Base-by-base conservation (phyloP, 2,797 vertebrate species). In the Steatocranus sp. region DNA sequence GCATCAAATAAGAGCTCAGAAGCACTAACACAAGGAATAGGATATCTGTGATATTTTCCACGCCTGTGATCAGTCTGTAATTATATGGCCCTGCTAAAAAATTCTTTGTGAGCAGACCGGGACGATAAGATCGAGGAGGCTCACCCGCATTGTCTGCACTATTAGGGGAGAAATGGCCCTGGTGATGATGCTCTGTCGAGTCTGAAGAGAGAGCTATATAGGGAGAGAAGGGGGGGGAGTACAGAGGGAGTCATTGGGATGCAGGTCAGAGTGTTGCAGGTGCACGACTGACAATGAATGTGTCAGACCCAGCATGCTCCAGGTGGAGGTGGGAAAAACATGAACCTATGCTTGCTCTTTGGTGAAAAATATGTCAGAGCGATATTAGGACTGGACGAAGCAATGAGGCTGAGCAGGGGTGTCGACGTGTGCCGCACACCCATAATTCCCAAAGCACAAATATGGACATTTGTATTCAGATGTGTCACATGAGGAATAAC, bases 161-260 rank as follows among this genome's bases (percentile, higher is more conserved):
- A 93, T 95, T 95, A 94, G 88, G 75, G 83, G 87, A 94, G 92
- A 94, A 95, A 95, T 94, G 91, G 87, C 50, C 92, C 93, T 46
- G 63, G 85, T 56, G 81, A 95, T 94, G 92, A 91, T 83, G 91
- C 86, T 93, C 87, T 83, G 89, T 89, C 43, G 80, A 88, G 75
- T 90, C 85, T 88, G 87, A 93, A 81, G 75, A 81, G 86, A 89
- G 87, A 84, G 89, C 83, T 61, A 74, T 34, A 84, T 74, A 43
- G 78, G 73, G 81, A 82, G 80, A 70, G 86, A 80, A 53, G 43
- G 75, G 1, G 15, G 32, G 82, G 18, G 4, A 20, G 74, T 36
- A 84, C 82, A 88, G 89, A 90, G 80, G 56, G 86, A 93, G 81
- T 93, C 88, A 94, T 94, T 94, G 86, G 84, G 86, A 96, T 94